A percentile compares a stretch with the other conserved stretches of the same genome.
Evolutionary conservation across 2,888 invertebrate species (phyloP).

Genomic region (Phlogophora meticulosa): DNA sequence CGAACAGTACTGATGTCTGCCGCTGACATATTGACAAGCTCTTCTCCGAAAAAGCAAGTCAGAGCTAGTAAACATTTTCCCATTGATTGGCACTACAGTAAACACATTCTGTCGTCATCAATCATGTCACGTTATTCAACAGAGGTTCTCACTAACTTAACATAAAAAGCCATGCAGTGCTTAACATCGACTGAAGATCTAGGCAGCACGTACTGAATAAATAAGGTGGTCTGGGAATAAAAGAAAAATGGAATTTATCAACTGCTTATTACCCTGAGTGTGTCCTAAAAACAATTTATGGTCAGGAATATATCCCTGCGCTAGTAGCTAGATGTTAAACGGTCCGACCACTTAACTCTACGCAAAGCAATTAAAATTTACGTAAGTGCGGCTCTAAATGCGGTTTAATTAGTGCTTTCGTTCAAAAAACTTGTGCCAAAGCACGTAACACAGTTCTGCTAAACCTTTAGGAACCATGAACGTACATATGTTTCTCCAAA

Average conservation of each 20-base stretch:
- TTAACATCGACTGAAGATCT: slow-evolving; percentile 58
- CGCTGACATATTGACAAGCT: slow-evolving; percentile 57
- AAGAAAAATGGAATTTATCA: slow-evolving; percentile 26
- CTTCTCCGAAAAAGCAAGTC: slow-evolving; percentile 38
- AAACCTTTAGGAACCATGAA: slow-evolving; percentile 13
- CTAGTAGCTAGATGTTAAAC: slow-evolving; percentile 20
- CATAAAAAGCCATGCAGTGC: slow-evolving; percentile 63
- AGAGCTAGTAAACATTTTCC: slow-evolving; percentile 55
- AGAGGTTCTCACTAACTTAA: slow-evolving; percentile 55
- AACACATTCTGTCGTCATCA: slow-evolving; percentile 53
- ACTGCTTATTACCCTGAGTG: slow-evolving; percentile 10
- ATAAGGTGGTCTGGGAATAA: slow-evolving; percentile 46
- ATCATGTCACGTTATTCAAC: slow-evolving; percentile 55
- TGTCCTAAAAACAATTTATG: slow-evolving; percentile 8
- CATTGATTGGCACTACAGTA: slow-evolving; percentile 66
- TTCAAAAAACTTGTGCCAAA: slow-evolving; percentile 29
- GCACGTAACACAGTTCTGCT: slow-evolving; percentile 11
- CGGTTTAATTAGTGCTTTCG: slow-evolving; percentile 34
- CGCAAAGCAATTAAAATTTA: slow-evolving; percentile 34
- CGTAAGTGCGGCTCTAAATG: slow-evolving; percentile 26
- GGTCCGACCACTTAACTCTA: slow-evolving; percentile 15
- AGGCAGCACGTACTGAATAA: slow-evolving; percentile 52
- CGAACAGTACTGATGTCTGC: slow-evolving; percentile 52
- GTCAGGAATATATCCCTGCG: neutral
- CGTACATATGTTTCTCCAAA: slow-evolving; percentile 18